Evolutionary conservation across 2,888 invertebrate genomes (phyloP), one percentile per base, ranked within the genome.

Genomic region (Ectemnius lituratus): DNA sequence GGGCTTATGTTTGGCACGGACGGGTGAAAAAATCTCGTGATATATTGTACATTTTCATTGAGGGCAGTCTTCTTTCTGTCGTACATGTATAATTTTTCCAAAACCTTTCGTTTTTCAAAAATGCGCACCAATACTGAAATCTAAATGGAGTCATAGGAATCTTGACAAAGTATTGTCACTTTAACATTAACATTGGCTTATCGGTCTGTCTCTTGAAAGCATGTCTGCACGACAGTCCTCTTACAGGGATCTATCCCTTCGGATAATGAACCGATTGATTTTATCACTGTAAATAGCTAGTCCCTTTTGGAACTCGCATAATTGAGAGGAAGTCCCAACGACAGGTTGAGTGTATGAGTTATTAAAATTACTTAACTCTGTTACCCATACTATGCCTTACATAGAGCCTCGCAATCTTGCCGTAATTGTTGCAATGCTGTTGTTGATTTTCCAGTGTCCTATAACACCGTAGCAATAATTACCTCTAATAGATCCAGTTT

Each of bases 1-100:
- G 64, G 85, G 84, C 85, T 88, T 84, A 75, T 86, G 85, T 88
- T 85, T 76, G 84, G 84, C 84, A 85, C 86, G 88, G 88, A 84
- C 87, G 87, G 86, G 86, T 87, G 81, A 73, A 79, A 37, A 37
- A 37, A 37, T 37, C 8, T 37, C 23, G 3, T 23, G 0, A 3
- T 37, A 3, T 37, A 37, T 6, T 37, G 37, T 11, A 37, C 37
- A 37, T 37, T 37, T 37, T 37, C 8, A 6, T 37, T 37, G 11
- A 37, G 11, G 11, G 37, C 37, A 8, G 2, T 37, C 8, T 8
- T 4, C 4, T 37, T 6, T 37, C 37, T 11, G 37, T 6, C 37
- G 37, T 37, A 37, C 11, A 37, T n/a, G n/a, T n/a, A n/a, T 37
- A 37, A 6, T 37, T 37, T 37, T 11, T 37, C 37, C 37, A 37